phyloP scores from a whole-genome alignment of 2,888 invertebrate species.

The Sesia apiformis region DNA sequence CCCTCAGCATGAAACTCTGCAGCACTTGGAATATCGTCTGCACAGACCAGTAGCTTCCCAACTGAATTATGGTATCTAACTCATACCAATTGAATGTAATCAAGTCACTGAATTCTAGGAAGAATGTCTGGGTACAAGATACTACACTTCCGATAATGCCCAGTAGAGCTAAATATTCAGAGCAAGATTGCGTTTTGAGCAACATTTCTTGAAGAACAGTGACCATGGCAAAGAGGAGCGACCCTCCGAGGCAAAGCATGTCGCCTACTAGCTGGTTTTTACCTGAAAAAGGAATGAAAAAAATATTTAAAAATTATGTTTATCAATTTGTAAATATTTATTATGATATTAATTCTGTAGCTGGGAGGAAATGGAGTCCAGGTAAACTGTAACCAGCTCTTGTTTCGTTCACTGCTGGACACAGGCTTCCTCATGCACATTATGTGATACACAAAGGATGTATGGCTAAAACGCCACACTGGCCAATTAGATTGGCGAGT shows the following conservation, averaged over 20 bases:
- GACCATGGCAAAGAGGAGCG: constrained; percentile 84
- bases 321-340: too few species aligned
- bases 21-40: constrained; percentile 85
- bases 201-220: constrained; percentile 89
- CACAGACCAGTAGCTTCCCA: constrained; percentile 78
- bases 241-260: constrained; percentile 85
- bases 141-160: constrained; percentile 87
- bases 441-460: too few species aligned
- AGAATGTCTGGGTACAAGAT: constrained; percentile 86
- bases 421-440: too few species aligned
- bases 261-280: constrained; percentile 88
- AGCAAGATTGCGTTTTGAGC: constrained; percentile 83
- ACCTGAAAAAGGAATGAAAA: constrained; percentile 61
- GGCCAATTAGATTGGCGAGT: too few species aligned
- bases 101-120: constrained; percentile 81
- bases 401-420: too few species aligned
- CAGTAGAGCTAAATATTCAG: constrained; percentile 87
- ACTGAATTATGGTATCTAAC: constrained; percentile 75
- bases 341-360: too few species aligned
- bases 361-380: too few species aligned
- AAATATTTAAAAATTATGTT: too few species aligned
- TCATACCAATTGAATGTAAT: constrained; percentile 81
- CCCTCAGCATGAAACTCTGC: constrained; percentile 82
- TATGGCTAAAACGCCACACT: too few species aligned
- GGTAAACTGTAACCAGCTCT: too few species aligned